Percentiles rank a stretch among this genome's conserved stretches.
Evolutionary conservation across 2,797 vertebrate genomes (phyloP).

Genomic region (Alauda arvensis): DNA sequence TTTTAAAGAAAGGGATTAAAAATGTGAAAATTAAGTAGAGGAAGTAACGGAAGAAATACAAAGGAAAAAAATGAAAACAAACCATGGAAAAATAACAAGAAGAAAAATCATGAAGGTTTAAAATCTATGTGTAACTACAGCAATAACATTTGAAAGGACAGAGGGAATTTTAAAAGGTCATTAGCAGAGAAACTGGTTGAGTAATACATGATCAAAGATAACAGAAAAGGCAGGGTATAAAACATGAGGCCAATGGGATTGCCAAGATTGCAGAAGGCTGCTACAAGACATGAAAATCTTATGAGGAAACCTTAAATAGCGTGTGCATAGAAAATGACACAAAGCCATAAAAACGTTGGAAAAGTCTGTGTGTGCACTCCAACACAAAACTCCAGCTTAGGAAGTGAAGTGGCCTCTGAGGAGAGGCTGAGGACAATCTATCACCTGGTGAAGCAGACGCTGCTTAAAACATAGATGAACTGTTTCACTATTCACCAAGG

Average conservation of each 20-base stretch:
- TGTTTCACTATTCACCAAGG: conserved; percentile 26
- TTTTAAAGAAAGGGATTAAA: not conserved
- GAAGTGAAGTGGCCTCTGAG: not conserved
- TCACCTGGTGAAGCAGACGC: not conserved
- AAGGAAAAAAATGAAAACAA: not conserved
- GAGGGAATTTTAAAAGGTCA: not conserved
- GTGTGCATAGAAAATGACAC: not conserved
- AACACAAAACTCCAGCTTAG: not conserved
- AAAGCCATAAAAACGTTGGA: not conserved
- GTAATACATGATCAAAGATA: not conserved
- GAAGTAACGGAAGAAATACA: not conserved
- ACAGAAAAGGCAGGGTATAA: not conserved
- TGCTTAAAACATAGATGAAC: conserved; percentile 1
- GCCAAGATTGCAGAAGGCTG: not conserved
- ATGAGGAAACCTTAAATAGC: not conserved
- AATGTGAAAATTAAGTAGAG: not conserved
- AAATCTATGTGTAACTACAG: not conserved
- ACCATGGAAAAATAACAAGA: not conserved
- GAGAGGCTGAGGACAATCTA: conserved; percentile 15
- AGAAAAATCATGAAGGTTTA: not conserved
- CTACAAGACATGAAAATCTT: not conserved
- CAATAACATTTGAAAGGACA: not conserved
- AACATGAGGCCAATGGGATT: not conserved
- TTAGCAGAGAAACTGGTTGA: not conserved
- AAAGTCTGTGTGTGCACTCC: not conserved